Conservation (phyloP, 2,888 invertebrate genomes). For the Spicauda simplicius region DNA sequence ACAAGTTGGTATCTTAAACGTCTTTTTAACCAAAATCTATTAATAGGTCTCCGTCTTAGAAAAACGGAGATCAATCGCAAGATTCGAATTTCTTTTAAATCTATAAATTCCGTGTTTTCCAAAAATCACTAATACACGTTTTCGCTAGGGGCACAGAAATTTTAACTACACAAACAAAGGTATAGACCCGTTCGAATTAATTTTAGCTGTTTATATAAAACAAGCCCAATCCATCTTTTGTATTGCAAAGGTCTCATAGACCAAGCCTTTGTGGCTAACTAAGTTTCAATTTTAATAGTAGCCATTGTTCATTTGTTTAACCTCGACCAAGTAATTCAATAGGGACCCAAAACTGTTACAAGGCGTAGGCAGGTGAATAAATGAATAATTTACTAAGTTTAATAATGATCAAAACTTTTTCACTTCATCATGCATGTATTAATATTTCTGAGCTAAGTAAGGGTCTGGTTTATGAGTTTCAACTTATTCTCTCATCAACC, state of each 20-base stretch:
- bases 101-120: too few species aligned
- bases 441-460: background rate
- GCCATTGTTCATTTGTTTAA: background rate
- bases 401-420: background rate
- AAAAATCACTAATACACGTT: too few species aligned
- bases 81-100: too few species aligned
- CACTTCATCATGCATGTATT: background rate
- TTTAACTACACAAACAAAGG: too few species aligned
- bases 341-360: background rate
- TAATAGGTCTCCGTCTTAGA: too few species aligned
- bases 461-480: background rate
- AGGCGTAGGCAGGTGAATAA: background rate
- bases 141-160: too few species aligned
- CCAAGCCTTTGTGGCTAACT: background rate
- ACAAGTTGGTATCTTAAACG: too few species aligned
- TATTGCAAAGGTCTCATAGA: background rate
- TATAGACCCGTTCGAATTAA: background rate
- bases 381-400: background rate
- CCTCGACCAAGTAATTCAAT: background rate
- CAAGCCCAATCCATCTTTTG: background rate
- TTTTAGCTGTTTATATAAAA: background rate
- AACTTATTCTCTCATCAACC: too few species aligned
- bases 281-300: background rate
- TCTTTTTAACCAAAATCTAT: too few species aligned
- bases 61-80: too few species aligned